Conservation (phyloP, 1,140 invertebrate genomes). For the Drosophila albomicans region DNA sequence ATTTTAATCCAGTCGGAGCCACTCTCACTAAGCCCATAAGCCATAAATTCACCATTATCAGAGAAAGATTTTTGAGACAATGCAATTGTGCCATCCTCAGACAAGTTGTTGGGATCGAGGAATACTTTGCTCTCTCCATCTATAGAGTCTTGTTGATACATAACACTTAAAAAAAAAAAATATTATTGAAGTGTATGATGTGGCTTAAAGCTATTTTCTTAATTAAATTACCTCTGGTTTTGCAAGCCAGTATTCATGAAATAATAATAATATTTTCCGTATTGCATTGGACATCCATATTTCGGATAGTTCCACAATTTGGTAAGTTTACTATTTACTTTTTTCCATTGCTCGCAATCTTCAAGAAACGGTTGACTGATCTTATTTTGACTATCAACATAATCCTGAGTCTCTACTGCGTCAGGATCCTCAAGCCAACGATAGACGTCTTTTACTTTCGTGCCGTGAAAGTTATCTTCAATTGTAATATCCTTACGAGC, state of each 20-base stretch:
- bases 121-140: slow-evolving; percentile 94
- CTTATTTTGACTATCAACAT: slow-evolving; percentile 96
- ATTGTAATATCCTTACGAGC: slow-evolving; percentile 91
- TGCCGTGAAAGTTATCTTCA: slow-evolving; percentile 93
- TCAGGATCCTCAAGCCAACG: slow-evolving; percentile 99
- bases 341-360: slow-evolving; percentile 89
- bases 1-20: slow-evolving; percentile 98
- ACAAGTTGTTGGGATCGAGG: slow-evolving; percentile 97
- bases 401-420: slow-evolving; percentile 94
- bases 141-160: slow-evolving; percentile 95
- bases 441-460: slow-evolving; percentile 95
- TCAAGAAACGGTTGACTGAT: slow-evolving; percentile 95
- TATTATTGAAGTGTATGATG: too few species aligned
- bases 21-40: slow-evolving; percentile 95
- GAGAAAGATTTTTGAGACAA: slow-evolving; percentile 93
- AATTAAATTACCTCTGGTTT: slow-evolving; percentile 92
- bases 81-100: slow-evolving; percentile 96
- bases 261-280: slow-evolving; percentile 96
- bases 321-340: slow-evolving; percentile 92
- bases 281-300: slow-evolving; percentile 93
- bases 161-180: slow-evolving; percentile 88
- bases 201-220: too few species aligned
- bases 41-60: slow-evolving; percentile 95
- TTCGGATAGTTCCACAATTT: slow-evolving; percentile 98
- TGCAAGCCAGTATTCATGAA: slow-evolving; percentile 98